phyloP scores from a whole-genome alignment of 2,113 vertebrate genomes.

The Atherinomorus stipes region DNA sequence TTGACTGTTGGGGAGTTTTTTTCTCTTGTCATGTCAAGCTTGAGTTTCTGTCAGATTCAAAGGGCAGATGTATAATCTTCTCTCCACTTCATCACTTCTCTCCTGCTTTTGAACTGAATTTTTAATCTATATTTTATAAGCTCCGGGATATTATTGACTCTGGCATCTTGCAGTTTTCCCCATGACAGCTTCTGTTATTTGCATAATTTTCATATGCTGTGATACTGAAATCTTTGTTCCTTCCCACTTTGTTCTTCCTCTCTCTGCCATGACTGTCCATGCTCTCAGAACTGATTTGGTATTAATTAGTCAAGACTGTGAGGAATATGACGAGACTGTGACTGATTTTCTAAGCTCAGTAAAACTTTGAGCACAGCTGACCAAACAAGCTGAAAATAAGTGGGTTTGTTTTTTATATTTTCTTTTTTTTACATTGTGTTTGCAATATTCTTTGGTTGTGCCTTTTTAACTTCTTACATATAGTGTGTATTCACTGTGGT shows the following conservation, averaged over 20 bases:
- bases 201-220: slow-evolving; percentile 35
- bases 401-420: neutral
- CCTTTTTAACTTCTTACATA: no score
- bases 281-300: slow-evolving; percentile 46
- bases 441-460: no score
- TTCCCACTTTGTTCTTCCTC: slow-evolving; percentile 15
- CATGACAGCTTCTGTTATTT: slow-evolving; percentile 22
- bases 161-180: neutral
- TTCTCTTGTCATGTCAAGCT: slow-evolving; percentile 17
- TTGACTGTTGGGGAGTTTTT: slow-evolving; percentile 18
- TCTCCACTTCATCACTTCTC: neutral
- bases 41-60: slow-evolving; percentile 32
- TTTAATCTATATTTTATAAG: slow-evolving; percentile 43
- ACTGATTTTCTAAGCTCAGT: slow-evolving; percentile 15
- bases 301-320: slow-evolving; percentile 64
- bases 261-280: slow-evolving; percentile 24
- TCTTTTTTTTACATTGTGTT: no score
- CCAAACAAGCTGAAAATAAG: slow-evolving; percentile 11
- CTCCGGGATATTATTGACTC: neutral
- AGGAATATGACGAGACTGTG: slow-evolving; percentile 45
- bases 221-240: slow-evolving; percentile 18
- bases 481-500: no score
- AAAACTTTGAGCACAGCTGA: slow-evolving; percentile 12
- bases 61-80: slow-evolving; percentile 8
- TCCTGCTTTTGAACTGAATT: slow-evolving; percentile 11